Base-by-base conservation (phyloP, 2,888 invertebrate species). In the Orthosia incerta region DNA sequence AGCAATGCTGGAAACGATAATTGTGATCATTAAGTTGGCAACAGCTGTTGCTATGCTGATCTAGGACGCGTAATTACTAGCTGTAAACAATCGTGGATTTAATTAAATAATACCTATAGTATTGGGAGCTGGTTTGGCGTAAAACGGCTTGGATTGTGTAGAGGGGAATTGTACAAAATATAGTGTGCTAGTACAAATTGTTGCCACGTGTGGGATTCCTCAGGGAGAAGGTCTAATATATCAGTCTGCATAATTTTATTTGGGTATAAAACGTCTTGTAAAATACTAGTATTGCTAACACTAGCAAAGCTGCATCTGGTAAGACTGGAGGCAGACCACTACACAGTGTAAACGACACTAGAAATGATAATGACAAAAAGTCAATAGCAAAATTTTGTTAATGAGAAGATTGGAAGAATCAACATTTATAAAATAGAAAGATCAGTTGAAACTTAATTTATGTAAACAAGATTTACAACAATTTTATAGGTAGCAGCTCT, bases 11-110 rank as follows among this genome's bases (percentile, higher is more conserved):
- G 50, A 74, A 74, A 81, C 70, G 66, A 75, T 81, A 82, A 81
- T 75, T 74, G 79, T 79, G 68, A 82, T 74, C 75, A 82, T 81
- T 81, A 79, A 71, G 75, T 81, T 53, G 50, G 80, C 55, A 78
- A 75, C 80, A 82, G 82, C 79, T 79, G 80, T 81, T 82, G 48
- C 79, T 68, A 74, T 68, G 82, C 71, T 82, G 82, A 81, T 81
- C 57, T 65, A 75, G 65, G 74, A 66, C 77, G 73, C 68, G 73
- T 81, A 73, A 76, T 73, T 80, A 81, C 68, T 69, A 66, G 64
- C 68, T 73, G 65, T 74, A 77, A 74, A 80, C 68, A 77, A 80
- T 81, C 62, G 65, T 66, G 62, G 59, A 70, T 82, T 80, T 82
- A 82, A 80, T 80, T 77, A 82, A 82, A 77, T 56, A 73, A 63